Base-by-base conservation (phyloP, 2,888 invertebrate species). In the Agrilus biguttatus region DNA sequence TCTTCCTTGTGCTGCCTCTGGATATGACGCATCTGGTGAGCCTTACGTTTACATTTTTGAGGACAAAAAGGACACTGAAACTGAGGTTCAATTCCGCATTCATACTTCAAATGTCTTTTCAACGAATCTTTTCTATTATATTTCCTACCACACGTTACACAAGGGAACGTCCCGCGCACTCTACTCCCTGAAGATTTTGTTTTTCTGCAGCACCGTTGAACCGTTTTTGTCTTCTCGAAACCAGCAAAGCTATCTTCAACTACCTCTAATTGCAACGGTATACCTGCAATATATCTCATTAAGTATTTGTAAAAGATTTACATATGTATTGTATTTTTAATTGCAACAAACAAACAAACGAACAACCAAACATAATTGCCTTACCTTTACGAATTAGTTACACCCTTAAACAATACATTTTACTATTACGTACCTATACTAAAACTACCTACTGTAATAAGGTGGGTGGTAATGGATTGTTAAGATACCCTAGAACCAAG, bases 121-220 rank as follows among this genome's bases (percentile, higher is more conserved):
- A 86, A 66, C n/a, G 83, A 83, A 51, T 82, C 80, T 59, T 82
- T 83, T 61, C 80, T 73, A 60, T 78, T 79, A 71, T 88, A 89
- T 47, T 77, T 77, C 65, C 86, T 84, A 44, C 81, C 80, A 62
- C 88, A 89, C 52, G 73, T 73, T 49, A 71, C 71, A 66, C 83
- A 83, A 49, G 72, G 56, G 59, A 71, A 73, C 53, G 71, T 67
- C 4, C 66, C 66, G 36, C 58, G 55, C 36, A 62, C 61, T 46
- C 65, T 51, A 47, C 56, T 74, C 60, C 74, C 74, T 42, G 70
- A 48, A 6, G 56, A 50, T n/a, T 53, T 55, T 33, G 56, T 51
- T 54, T 56, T 60, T 48, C 58, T 50, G 51, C 51, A 52, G 8
- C 17, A 28, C 10, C 28, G 2, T 7, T 21, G 21, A 8, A 28